Conservation (phyloP, 2,113 vertebrate genomes). For the Speoplatyrhinus poulsoni region DNA sequence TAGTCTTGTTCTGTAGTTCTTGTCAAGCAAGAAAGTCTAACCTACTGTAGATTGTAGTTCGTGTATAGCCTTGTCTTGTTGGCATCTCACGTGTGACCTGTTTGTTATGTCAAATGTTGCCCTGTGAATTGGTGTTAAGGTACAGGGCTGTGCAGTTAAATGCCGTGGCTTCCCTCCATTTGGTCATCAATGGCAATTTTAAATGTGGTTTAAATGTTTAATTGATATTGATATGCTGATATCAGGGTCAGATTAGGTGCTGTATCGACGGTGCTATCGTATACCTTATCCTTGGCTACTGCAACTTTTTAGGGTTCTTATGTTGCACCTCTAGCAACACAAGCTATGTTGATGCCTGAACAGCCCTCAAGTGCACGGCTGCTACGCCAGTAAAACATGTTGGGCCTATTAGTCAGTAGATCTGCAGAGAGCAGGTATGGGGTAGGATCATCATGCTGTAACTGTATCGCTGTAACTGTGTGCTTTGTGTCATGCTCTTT, state of each 20-base stretch:
- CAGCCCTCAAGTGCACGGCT: too few species aligned
- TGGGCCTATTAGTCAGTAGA: too few species aligned
- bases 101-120: too few species aligned
- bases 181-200: neutral
- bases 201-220: too few species aligned
- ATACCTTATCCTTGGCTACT: slow-evolving; percentile 30
- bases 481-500: neutral
- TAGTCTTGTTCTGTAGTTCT: slow-evolving; percentile 20
- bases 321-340: neutral
- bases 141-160: neutral
- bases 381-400: too few species aligned
- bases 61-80: neutral
- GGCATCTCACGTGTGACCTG: too few species aligned
- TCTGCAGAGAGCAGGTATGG: too few species aligned
- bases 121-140: too few species aligned
- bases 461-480: too few species aligned
- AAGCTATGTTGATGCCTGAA: neutral
- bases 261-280: slow-evolving; percentile 12
- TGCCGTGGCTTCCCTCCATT: neutral
- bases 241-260: slow-evolving; percentile 25
- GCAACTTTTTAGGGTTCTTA: slow-evolving; percentile 5
- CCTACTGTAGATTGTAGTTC: neutral
- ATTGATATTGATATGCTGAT: slow-evolving; percentile 2
- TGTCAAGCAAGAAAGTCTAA: neutral
- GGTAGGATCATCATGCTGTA: too few species aligned